These are phyloP conservation scores for Amphimedon queenslandica DNA, from an alignment of 37 sponge, comb jelly and placozoan species.

Conservation along the genomic window DNA sequence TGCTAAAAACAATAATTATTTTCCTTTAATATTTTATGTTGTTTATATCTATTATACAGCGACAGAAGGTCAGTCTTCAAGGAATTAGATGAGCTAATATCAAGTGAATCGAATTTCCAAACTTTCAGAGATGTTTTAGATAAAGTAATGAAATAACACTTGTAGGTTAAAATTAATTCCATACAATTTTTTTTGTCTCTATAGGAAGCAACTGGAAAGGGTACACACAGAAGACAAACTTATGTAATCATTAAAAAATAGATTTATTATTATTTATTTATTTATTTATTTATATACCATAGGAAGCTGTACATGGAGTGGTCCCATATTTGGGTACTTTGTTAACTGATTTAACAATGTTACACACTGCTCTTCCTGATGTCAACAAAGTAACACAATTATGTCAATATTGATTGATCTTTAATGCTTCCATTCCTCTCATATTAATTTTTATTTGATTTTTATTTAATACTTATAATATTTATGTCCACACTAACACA, in stretches of 20 bases:
- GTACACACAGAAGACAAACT: not conserved
- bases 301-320: conserved; percentile 42
- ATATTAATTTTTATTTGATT: too few relatives aligned
- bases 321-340: conserved; percentile 88
- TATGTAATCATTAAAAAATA: not conserved
- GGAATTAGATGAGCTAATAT: conserved; percentile 56
- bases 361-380: conserved; percentile 62
- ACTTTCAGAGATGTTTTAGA: conserved; percentile 59
- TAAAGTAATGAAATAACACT: conserved; percentile 15
- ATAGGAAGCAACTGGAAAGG: conserved; percentile 72
- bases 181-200: not conserved
- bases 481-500: too few relatives aligned
- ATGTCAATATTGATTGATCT: too few relatives aligned
- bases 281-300: not conserved
- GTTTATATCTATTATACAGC: conserved; percentile 16
- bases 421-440: too few relatives aligned
- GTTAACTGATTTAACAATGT: conserved; percentile 83
- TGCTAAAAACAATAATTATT: too few relatives aligned
- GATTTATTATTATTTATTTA: not conserved
- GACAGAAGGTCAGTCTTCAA: conserved; percentile 51
- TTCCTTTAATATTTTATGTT: too few relatives aligned
- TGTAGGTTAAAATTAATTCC: not conserved
- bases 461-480: too few relatives aligned
- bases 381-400: conserved; percentile 23
- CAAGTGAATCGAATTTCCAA: conserved; percentile 58